phyloP scores from a whole-genome alignment of 2,888 invertebrate species.

The Hybos culiciformis region DNA sequence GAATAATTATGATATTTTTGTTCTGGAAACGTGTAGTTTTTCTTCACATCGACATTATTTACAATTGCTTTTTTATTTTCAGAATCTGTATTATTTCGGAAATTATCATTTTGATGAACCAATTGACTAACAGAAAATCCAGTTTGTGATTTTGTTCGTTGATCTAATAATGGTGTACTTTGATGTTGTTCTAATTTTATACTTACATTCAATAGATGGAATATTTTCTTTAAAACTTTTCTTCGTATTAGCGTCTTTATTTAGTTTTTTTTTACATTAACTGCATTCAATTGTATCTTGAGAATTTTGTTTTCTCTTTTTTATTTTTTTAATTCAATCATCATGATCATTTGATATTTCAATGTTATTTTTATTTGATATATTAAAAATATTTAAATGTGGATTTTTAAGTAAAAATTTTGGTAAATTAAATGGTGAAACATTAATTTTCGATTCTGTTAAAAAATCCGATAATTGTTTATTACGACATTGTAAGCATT shows the following conservation, averaged over 20 bases:
- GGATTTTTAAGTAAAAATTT: constrained; percentile 13
- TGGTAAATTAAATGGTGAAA: constrained; percentile 15
- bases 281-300: background rate
- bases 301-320: constrained; percentile 3
- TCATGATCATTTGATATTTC: background rate
- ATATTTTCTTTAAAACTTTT: background rate
- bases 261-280: background rate
- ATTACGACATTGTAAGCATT: constrained; percentile 16
- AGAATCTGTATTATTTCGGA: background rate
- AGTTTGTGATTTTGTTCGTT: too few relatives aligned
- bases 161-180: too few relatives aligned
- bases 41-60: background rate
- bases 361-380: constrained; percentile 7
- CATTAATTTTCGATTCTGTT: constrained; percentile 15
- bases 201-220: background rate
- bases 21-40: background rate
- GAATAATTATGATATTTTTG: constrained; percentile 12
- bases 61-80: background rate
- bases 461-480: constrained; percentile 16
- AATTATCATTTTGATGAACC: constrained; percentile 34
- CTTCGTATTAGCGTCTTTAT: background rate
- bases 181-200: too few relatives aligned
- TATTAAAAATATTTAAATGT: too few relatives aligned
- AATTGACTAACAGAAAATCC: constrained; percentile 49
- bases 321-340: constrained; percentile 9